Conservation (phyloP, 2,888 invertebrate species). For the Protophormia terraenovae region DNA sequence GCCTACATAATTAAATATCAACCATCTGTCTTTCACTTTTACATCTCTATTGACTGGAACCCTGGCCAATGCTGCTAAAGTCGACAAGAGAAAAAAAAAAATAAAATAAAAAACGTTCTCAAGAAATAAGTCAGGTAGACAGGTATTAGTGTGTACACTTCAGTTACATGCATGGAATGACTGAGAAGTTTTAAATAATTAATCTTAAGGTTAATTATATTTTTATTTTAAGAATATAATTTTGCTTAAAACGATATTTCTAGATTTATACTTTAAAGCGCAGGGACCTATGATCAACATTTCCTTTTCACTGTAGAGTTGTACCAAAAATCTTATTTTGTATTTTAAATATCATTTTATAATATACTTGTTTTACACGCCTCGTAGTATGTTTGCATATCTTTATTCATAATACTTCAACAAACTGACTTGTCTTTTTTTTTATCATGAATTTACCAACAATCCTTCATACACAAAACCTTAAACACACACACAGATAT, state of each 20-base stretch:
- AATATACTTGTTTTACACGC: no score
- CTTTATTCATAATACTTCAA: neutral
- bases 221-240: no score
- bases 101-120: neutral
- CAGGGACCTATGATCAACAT: no score
- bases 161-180: neutral
- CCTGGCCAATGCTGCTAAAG: neutral
- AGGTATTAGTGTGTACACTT: neutral
- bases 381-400: neutral
- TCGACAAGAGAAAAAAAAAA: neutral
- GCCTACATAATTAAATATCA: slow-evolving; percentile 52
- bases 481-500: neutral
- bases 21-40: neutral
- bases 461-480: neutral
- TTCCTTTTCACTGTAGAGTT: no score
- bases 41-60: neutral
- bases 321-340: no score
- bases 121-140: neutral
- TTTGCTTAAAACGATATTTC: no score
- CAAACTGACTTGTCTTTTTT: neutral
- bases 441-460: neutral
- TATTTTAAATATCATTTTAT: no score
- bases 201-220: no score
- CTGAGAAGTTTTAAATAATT: neutral
- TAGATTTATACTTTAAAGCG: no score